Conservation (phyloP, 2,797 vertebrate genomes). For the Leptoclinus maculatus region DNA sequence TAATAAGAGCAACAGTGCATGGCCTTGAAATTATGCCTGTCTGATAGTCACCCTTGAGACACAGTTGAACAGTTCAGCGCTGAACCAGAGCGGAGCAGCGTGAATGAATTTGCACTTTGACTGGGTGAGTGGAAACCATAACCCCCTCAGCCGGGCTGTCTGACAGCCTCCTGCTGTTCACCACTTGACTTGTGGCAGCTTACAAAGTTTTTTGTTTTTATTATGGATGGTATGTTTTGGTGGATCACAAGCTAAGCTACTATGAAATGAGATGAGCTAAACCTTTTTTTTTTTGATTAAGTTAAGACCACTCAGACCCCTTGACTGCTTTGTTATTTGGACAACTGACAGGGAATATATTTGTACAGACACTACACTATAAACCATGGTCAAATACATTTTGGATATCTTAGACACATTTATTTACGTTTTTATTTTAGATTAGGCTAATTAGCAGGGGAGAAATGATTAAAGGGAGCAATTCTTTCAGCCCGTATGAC, state of each 20-base stretch:
- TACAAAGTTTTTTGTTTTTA: conserved; percentile 66
- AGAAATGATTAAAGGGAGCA: background rate
- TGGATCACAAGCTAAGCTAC: conserved; percentile 49
- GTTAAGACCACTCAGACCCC: background rate
- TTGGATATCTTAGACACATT: background rate
- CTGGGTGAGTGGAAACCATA: conserved; percentile 70
- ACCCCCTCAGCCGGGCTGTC: conserved; percentile 59
- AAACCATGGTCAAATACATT: background rate
- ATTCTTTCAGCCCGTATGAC: too few relatives aligned
- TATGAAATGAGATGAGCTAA: conserved; percentile 44
- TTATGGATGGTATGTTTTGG: conserved; percentile 62
- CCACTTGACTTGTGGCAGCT: conserved; percentile 72
- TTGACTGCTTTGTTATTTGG: conserved; percentile 14
- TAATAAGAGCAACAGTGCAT: conserved; percentile 74
- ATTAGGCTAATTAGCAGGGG: background rate
- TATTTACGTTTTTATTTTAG: background rate
- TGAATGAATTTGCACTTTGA: conserved; percentile 79
- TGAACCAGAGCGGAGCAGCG: conserved; percentile 72
- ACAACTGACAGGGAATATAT: background rate
- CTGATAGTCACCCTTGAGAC: conserved; percentile 78
- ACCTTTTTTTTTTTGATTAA: conserved; percentile 31
- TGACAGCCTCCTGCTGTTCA: conserved; percentile 80
- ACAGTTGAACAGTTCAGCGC: conserved; percentile 79
- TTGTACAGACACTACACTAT: background rate
- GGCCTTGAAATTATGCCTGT: conserved; percentile 78